These are phyloP conservation scores for Enteromius treurensis DNA, from an alignment of 2,797 vertebrate species.

Conservation along the genomic window DNA sequence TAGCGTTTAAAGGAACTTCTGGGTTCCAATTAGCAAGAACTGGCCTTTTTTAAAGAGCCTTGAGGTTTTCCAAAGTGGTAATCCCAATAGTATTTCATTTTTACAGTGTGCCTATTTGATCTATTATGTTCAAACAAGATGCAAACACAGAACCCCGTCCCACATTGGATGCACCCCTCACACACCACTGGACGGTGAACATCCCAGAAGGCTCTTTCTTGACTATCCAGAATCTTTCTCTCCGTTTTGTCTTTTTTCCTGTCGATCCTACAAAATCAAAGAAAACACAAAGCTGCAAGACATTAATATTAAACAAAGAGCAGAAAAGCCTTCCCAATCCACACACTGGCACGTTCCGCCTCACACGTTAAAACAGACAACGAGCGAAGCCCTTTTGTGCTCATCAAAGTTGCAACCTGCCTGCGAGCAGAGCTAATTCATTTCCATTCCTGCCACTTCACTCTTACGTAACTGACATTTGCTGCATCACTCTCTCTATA, in stretches of 20 bases:
- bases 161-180: conserved; percentile 17
- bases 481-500: conserved; percentile 28
- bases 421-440: conserved; percentile 49
- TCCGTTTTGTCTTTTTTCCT: conserved; percentile 98
- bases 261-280: conserved; percentile 87
- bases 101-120: neutral
- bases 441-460: conserved; percentile 56
- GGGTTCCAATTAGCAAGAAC: neutral
- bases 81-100: neutral
- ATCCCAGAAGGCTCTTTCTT: conserved; percentile 99
- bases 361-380: conserved; percentile 21
- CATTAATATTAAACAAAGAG: conserved; percentile 33
- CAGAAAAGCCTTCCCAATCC: conserved; percentile 1
- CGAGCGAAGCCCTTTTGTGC: conserved; percentile 2
- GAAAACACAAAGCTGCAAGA: conserved; percentile 26
- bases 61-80: neutral
- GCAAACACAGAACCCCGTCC: neutral
- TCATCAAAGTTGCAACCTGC: conserved; percentile 46
- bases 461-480: conserved; percentile 65
- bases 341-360: neutral
- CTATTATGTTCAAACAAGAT: neutral
- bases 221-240: conserved; percentile 98
- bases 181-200: conserved; percentile 97
- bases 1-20: neutral
- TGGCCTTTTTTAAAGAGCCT: neutral